Base-by-base conservation (phyloP, 2,888 invertebrate genomes). In the Eledona agricola region DNA sequence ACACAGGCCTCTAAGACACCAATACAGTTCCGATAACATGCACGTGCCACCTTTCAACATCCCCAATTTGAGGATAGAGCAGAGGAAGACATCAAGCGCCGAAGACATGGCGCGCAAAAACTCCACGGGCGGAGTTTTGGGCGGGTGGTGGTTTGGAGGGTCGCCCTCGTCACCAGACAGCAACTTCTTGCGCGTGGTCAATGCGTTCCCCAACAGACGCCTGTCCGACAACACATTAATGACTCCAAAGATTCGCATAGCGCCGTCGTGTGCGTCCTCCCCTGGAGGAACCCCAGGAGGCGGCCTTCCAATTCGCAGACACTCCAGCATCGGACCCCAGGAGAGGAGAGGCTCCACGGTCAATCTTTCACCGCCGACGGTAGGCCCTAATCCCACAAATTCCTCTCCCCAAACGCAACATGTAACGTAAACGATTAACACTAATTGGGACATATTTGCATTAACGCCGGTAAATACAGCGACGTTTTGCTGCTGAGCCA, bases 21-120 rank as follows among this genome's bases (percentile, higher is more conserved):
- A 91, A 72, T 88, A 85, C 76, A 91, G 90, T 69, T 89, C 89
- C 15, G 93, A 93, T 73, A 93, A 91, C 73, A 87, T 92, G 85
- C 87, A 87, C 67, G 89, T 85, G 7, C 88, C 88, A 12, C 88
- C 89, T 0, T 93, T 93, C 77, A 90, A 89, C 73, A 92, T 93
- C 65, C 93, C 93, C n/a, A 91, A 91, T 76, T 78, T 92, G 60
- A 85, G 90, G 43, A 88, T 92, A 55, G 91, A 92, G 69, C 89
- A 90, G 69, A 83, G 93, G 61, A 93, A 93, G 77, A 93, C 93
- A 1, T 91, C 91, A 29, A 92, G 91, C 65, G 93, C 93, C 3
- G 93, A 93, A 73, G 91, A 93, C 70, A 92, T 94, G 90, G 91
- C 90, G 11, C 83, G 91, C 66, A 91, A 92, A 74, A 91, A 90